phyloP scores from a whole-genome alignment of 1,140 invertebrate species.

The Metopolophium dirhodum region DNA sequence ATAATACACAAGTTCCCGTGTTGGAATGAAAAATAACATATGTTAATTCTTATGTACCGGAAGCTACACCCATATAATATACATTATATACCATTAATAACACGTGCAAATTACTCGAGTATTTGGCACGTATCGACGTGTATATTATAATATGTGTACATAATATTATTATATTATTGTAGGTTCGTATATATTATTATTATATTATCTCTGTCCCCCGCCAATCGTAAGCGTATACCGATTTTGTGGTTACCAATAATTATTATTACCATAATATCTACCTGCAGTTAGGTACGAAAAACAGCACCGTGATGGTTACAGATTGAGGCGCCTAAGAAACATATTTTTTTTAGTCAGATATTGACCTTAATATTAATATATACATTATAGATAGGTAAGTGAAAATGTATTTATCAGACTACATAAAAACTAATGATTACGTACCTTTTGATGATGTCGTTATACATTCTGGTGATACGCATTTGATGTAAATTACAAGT shows the following conservation, averaged over 20 bases:
- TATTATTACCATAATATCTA: neutral
- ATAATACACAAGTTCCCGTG: neutral
- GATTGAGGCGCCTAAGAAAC: too few species aligned
- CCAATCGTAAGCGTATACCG: neutral
- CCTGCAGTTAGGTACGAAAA: too few species aligned
- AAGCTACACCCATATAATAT: neutral
- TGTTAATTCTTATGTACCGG: neutral
- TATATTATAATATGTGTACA: neutral
- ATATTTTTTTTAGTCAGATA: neutral
- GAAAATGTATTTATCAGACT: too few species aligned
- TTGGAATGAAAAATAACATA: neutral
- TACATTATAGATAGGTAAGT: too few species aligned
- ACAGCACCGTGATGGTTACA: too few species aligned
- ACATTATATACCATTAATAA: neutral
- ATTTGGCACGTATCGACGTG: neutral
- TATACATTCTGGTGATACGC: too few species aligned
- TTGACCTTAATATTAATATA: neutral
- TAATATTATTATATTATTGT: neutral
- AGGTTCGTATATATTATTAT: neutral
- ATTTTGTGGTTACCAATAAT: neutral
- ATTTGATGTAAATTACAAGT: too few species aligned
- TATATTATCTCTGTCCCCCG: neutral
- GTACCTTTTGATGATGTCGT: too few species aligned
- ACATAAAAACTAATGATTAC: too few species aligned
- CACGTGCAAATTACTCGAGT: neutral